These are phyloP conservation scores for Mactra quadrangularis DNA, from an alignment of 1,140 invertebrate genomes.

Conservation along the genomic window DNA sequence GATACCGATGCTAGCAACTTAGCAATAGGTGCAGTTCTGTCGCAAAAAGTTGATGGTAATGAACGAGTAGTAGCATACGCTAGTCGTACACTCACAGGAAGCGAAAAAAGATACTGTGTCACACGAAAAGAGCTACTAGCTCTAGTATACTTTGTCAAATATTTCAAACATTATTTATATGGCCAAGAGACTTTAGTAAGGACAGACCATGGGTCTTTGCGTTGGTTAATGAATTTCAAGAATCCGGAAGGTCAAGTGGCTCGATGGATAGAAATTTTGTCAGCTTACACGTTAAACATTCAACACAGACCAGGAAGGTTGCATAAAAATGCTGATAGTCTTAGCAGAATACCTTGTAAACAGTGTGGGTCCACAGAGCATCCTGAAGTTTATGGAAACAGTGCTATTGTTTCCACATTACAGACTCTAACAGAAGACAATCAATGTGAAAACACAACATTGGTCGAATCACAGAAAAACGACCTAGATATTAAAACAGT, in stretches of 20 bases:
- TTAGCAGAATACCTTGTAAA: slow-evolving; percentile 55
- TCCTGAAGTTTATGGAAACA: neutral
- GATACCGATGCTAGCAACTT: slow-evolving; percentile 82
- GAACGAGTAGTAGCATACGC: slow-evolving; percentile 47
- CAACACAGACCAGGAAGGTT: slow-evolving; percentile 63
- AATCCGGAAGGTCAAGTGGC: slow-evolving; percentile 44
- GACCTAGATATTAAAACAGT: slow-evolving; percentile 1
- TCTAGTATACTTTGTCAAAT: slow-evolving; percentile 49
- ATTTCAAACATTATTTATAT: slow-evolving; percentile 26
- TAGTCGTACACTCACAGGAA: slow-evolving; percentile 29
- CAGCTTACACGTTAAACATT: slow-evolving; percentile 68
- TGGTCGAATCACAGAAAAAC: neutral
- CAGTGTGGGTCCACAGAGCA: slow-evolving; percentile 16
- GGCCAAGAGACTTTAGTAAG: neutral
- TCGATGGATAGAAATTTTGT: slow-evolving; percentile 68
- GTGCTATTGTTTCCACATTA: neutral
- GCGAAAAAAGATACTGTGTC: slow-evolving; percentile 34
- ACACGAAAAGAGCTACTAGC: slow-evolving; percentile 60
- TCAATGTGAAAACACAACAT: neutral
- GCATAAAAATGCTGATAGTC: slow-evolving; percentile 70
- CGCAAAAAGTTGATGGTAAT: slow-evolving; percentile 73
- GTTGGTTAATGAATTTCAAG: slow-evolving; percentile 21
- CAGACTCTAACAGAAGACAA: neutral
- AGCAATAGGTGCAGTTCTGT: slow-evolving; percentile 80
- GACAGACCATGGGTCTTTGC: slow-evolving; percentile 15